Conservation (phyloP, 2,113 vertebrate species). For the Passerina amoena region DNA sequence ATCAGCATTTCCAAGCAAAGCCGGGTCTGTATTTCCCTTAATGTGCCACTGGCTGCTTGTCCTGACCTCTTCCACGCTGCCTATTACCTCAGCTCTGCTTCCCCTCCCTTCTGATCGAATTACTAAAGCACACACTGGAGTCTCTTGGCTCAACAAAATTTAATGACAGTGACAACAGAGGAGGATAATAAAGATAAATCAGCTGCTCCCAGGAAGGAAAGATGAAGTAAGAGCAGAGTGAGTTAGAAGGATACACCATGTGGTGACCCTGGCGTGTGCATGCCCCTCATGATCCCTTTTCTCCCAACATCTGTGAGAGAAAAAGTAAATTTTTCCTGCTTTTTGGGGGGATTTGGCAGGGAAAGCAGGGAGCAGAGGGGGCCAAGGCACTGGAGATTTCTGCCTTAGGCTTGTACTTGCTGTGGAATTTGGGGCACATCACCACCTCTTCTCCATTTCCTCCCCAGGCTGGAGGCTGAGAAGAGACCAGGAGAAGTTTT, state of each 20-base stretch:
- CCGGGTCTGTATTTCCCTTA: background rate
- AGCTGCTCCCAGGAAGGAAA: conserved; percentile 35
- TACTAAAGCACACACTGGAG: conserved; percentile 51
- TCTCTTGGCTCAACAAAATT: conserved; percentile 65
- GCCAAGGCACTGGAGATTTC: background rate
- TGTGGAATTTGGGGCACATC: background rate
- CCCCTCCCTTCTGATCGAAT: conserved; percentile 49
- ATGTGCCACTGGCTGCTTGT: conserved; percentile 33
- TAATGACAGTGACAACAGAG: conserved; percentile 57
- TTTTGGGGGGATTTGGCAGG: background rate
- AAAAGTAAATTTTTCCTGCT: background rate
- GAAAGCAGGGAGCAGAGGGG: background rate
- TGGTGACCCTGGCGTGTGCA: background rate
- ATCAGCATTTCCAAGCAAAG: background rate
- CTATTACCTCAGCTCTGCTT: conserved; percentile 54
- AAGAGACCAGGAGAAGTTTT: background rate
- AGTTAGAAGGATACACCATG: conserved; percentile 1
- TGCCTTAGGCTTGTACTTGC: background rate
- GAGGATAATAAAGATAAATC: conserved; percentile 68
- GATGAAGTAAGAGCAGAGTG: conserved; percentile 43
- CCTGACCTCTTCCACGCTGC: conserved; percentile 49
- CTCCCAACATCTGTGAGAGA: background rate
- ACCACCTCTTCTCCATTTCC: background rate
- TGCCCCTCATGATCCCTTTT: background rate
- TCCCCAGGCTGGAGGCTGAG: background rate